Evolutionary conservation across 2,888 invertebrate genomes (phyloP).

Genomic region (Hypolimnas misippus): DNA sequence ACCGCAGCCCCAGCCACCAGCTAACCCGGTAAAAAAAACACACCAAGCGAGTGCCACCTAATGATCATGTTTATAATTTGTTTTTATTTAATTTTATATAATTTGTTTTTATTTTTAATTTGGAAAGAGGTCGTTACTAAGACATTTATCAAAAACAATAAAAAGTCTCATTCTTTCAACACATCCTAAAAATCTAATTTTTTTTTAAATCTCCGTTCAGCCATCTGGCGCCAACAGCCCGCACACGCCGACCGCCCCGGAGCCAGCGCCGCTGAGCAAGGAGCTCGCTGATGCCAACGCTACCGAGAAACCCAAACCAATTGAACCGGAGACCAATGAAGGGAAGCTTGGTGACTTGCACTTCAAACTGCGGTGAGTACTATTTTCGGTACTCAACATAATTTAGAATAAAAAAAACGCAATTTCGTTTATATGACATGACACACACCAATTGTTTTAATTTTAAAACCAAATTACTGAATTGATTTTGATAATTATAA

Average conservation of each 20-base stretch:
- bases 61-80: too few species aligned
- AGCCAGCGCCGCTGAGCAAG: slow-evolving; percentile 75
- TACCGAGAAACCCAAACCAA: slow-evolving; percentile 71
- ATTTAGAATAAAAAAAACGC: too few species aligned
- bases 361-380: slow-evolving; percentile 86
- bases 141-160: neutral
- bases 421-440: too few species aligned
- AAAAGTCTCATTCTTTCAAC: neutral
- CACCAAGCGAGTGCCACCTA: neutral
- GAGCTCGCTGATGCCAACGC: slow-evolving; percentile 76
- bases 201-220: slow-evolving; percentile 44
- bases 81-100: too few species aligned
- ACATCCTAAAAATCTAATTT: neutral
- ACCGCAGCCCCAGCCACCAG: slow-evolving; percentile 57
- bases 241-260: slow-evolving; percentile 67
- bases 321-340: slow-evolving; percentile 80
- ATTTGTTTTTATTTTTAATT: too few species aligned
- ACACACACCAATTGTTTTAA: too few species aligned
- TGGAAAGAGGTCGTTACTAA: too few species aligned
- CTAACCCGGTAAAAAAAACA: slow-evolving; percentile 52
- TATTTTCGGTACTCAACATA: too few species aligned
- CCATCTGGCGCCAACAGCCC: slow-evolving; percentile 69
- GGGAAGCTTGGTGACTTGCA: slow-evolving; percentile 93
- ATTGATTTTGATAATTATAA: too few species aligned
- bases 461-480: too few species aligned